Percentiles rank a stretch among this genome's conserved stretches.
phyloP scores from a whole-genome alignment of 2,888 invertebrate species.

The Melieria crassipennis region DNA sequence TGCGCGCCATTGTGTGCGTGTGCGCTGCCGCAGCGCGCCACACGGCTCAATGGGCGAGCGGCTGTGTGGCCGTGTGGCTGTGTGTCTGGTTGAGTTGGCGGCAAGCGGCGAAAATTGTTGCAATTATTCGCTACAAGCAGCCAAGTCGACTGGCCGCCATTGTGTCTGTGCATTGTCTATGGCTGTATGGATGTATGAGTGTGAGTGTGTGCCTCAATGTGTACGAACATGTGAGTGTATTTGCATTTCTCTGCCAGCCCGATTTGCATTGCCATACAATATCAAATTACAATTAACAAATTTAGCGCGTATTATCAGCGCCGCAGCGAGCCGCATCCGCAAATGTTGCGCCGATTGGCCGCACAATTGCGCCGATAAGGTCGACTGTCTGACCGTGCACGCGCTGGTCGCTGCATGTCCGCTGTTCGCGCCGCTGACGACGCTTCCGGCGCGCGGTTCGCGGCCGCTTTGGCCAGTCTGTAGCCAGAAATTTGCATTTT shows the following conservation, averaged over 20 bases:
- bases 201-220: neutral
- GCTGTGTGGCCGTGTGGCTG: too few species aligned
- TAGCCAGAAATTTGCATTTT: too few species aligned
- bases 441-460: too few species aligned
- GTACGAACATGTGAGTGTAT: neutral
- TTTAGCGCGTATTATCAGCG: conserved; percentile 34
- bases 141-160: neutral
- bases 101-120: neutral
- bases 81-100: neutral
- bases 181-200: neutral
- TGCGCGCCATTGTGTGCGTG: neutral
- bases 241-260: neutral
- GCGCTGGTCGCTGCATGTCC: too few species aligned
- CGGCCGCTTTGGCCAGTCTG: too few species aligned
- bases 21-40: neutral
- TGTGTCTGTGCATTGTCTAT: neutral
- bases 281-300: conserved; percentile 37
- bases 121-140: conserved; percentile 11
- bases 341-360: too few species aligned
- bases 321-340: conserved; percentile 25
- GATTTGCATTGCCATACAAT: conserved; percentile 12
- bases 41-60: neutral
- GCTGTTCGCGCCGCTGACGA: too few species aligned
- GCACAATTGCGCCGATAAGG: too few species aligned
- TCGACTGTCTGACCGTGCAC: too few species aligned